Base-by-base conservation (phyloP, 2,797 vertebrate species). In the Sparus aurata region DNA sequence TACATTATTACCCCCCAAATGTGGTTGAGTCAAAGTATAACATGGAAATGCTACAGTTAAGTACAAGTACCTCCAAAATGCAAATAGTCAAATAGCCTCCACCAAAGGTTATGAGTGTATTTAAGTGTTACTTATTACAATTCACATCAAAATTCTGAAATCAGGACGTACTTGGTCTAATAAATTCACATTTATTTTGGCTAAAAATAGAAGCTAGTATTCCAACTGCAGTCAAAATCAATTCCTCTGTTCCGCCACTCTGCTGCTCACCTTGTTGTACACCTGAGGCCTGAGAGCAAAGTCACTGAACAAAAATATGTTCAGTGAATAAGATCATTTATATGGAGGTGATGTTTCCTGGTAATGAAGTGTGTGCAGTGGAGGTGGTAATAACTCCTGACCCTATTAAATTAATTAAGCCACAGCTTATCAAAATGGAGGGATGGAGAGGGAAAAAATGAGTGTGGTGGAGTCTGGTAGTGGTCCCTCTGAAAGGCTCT, bases 331-430 rank as follows among this genome's bases (percentile, higher is more conserved):
- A 79, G 58, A 38, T 38, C 34, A 38, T 38, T 38, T 38, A 38
- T 38, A 88, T 87, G 79, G 72, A 88, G 83, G 87, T 80, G 77
- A 79, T 76, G 80, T 78, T 88, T 88, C 84, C 75, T 91, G 78
- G 76, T 87, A 91, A 85, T 88, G 87, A 86, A 83, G 77, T 87
- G 73, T 86, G 82, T 77, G 77, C 83, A 78, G 70, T 77, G 64
- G 77, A 83, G 89, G 90, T 93, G 92, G 83, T 90, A 93, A 93
- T 94, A 93, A 94, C 91, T 93, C 88, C 89, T 95, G 94, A 94
- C 94, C 94, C 91, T 94, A 92, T 94, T 94, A 91, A 94, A 93
- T 95, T 95, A 95, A 95, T 95, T 95, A 95, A 95, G 86, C 75
- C 86, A 80, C 70, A 84, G 88, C 91, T 93, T 91, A 91, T 92